A percentile compares a stretch with the other conserved stretches of the same genome.
These are phyloP conservation scores for Saguinus imperator DNA, from an alignment of 2,113 vertebrate species.

Conservation along the genomic window DNA sequence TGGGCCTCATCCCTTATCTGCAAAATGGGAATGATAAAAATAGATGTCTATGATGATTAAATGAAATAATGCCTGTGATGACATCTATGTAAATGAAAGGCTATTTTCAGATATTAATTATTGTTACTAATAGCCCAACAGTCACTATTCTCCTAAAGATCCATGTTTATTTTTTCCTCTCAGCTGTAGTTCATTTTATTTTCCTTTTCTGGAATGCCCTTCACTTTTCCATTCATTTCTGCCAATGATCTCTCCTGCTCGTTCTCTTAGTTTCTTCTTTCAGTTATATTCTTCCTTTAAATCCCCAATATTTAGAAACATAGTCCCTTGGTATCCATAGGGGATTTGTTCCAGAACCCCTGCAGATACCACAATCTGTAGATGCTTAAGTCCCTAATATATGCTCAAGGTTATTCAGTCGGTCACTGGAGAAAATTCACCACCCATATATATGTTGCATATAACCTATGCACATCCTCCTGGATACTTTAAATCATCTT, in stretches of 20 bases:
- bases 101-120: not conserved
- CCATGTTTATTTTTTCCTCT: not conserved
- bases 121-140: not conserved
- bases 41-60: not conserved
- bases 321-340: not conserved
- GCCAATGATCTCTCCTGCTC: not conserved
- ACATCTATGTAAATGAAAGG: not conserved
- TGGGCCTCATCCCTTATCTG: not conserved
- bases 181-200: not conserved
- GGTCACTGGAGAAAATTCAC: too few relatives aligned
- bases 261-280: not conserved
- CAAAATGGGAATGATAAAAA: slow-evolving; percentile 25
- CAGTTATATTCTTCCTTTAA: not conserved
- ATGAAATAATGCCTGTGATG: not conserved
- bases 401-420: too few relatives aligned
- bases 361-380: not conserved
- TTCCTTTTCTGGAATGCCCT: not conserved
- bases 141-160: not conserved
- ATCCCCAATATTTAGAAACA: not conserved
- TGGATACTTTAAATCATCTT: not conserved
- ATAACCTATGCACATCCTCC: not conserved
- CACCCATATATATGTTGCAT: not conserved
- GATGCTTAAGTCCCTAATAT: not conserved
- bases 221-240: not conserved
- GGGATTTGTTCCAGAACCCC: not conserved